Evolutionary conservation across 92 coral and sea anemone genomes (phyloP), one percentile per base, ranked within the genome.

Genomic region (Metridium senile): DNA sequence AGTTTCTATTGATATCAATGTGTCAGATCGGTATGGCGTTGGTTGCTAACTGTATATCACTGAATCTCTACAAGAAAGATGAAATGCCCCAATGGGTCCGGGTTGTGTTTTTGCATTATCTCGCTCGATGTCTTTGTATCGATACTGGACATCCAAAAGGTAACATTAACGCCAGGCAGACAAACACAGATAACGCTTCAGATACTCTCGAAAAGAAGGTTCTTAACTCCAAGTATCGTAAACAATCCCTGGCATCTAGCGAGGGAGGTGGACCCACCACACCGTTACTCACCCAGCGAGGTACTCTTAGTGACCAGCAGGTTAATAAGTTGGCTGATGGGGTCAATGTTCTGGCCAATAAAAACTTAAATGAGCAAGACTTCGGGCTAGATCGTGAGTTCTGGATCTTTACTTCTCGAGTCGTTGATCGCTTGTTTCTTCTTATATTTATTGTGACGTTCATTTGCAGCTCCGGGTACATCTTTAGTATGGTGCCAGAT

Each of bases 321-420:
- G 19, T 71, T 19, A 63, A 68, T 9, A 85, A 68, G 64, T 21
- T 80, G 28, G 69, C 93, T 27, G 90, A 92, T 6, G 91, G 88
- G 10, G 27, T 92, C 26, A 45, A 85, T 23, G 89, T 70, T 25
- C 69, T 92, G 16, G 93, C 90, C 0, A 70, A 76, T 10, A 77
- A 68, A 39, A 69, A 63, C 45, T 26, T 78, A 30, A 71, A 34
- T 9, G 79, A 75, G 0, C 80, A 79, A n/a, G 80, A 82, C n/a
- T 58, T 57, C 2, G 72, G 79, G 35, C 68, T 68, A 6, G 82
- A 87, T 45, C 85, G 91, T 31, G 73, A 80, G 13, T 92, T 92
- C 58, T 92, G 97, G 97, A 92, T 92, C 71, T 92, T 92, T 66
- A 90, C 92, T 25, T 92, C 97, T 7, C 88, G 88, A 23, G 80